Evolutionary conservation across 2,797 vertebrate species (phyloP), one percentile per base, ranked within the genome.

Genomic region (Tapirus indicus): DNA sequence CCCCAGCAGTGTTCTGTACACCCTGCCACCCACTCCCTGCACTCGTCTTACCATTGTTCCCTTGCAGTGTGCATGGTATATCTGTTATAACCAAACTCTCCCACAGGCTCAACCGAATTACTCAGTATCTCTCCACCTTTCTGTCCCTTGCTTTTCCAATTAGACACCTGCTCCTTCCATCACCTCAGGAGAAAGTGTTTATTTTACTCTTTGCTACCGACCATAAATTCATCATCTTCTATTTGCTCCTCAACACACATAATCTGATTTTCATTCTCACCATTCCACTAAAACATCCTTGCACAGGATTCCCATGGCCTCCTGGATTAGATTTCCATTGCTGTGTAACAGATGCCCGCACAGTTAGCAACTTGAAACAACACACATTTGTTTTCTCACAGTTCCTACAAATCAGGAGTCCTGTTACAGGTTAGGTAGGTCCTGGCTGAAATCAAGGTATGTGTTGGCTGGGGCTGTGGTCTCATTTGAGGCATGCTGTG

Each of bases 41-140:
- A 41, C 80, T 74, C 44, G 1, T 75, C 32, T 64, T 27, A 23
- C 7, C 18, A 11, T 35, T 9, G 10, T 17, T 5, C 72, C 12
- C 32, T 21, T 0, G 8, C 1, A 35, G 14, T 71, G 4, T 49
- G 1, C 16, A 1, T 2, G 20, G 10, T 17, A 7, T 8, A 6
- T 20, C 6, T 4, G 4, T 4, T 58, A 27, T 25, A 27, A 69
- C 23, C 16, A 56, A 52, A 49, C 9, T 25, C 18, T 35, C 29
- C 7, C 25, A 35, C 7, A 23, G 47, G 25, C 62, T 95, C 41
- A 17, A 12, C 38, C 18, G 29, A 78, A 49, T 62, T 6, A 14
- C n/a, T 29, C n/a, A 41, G 27, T 69, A 32, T 20, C 32, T 32
- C n/a, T 71, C 52, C 10, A 32, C 16, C 4, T 44, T 23, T 7